Evolutionary conservation across 2,888 invertebrate species (phyloP), one percentile per base, ranked within the genome.

Genomic region (Polylopha cassiicola): DNA sequence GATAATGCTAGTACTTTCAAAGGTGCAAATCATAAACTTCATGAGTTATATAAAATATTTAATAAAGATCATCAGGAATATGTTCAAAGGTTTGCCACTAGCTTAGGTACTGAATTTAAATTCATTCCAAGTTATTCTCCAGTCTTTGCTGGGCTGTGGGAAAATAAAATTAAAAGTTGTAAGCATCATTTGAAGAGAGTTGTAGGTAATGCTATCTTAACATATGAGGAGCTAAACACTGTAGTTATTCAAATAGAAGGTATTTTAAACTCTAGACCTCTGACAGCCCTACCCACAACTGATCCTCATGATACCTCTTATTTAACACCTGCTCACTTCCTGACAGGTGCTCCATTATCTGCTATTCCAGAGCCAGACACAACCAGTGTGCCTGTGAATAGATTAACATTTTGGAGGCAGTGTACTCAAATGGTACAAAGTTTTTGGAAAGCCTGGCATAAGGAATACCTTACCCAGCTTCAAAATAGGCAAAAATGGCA

Each of bases 401-500:
- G 15, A 11, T 17, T 36, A 9, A 36, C 26, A 27, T 27, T 36
- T 13, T 36, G 36, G 36, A 1, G 21, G 14, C 10, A 21, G 11
- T 39, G 44, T 33, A 44, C 28, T 14, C 10, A 18, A 15, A 14
- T 44, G 3, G 31, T 31, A 10, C 33, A 39, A 24, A 4, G 9
- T 4, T 44, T 39, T 37, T 39, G 44, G 44, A 39, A 30, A 27
- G 1, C 10, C 3, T 39, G 39, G 37, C 10, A 24, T 3, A 39
- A 27, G 9, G n/a, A 39, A 1, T 44, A 39, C 14, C 11, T 44
- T 3, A 31, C 28, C n/a, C 8, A 28, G 3, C 29, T 39, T 9
- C 37, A 43, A 32, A 23, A 10, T 20, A 20, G 39, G 2, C 37
- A 39, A 8, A 37, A 43, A 16, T 37, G 43, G 43, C 20, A 24